Base-by-base conservation (phyloP, 2,888 invertebrate species). In the Nemotelus nigrinus region DNA sequence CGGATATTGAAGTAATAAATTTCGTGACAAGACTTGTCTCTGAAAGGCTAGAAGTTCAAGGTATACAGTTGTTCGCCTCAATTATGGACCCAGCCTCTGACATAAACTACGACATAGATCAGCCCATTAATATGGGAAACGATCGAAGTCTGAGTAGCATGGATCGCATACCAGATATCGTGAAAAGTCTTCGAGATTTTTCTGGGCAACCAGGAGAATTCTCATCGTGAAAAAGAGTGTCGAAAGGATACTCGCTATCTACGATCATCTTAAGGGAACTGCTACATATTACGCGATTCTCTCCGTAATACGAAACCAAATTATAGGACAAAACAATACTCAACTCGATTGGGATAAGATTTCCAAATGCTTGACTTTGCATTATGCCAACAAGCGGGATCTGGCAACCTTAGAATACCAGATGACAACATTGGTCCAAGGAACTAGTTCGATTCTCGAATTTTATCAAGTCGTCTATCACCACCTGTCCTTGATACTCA, bases 401-500 rank as follows among this genome's bases (percentile, higher is more conserved):
- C 55, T 79, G 7, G 77, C 65, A 45, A 79, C 77, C 2, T 8
- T 50, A 6, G 53, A 50, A 50, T 79, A 78, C 53, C 78, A 80
- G 60, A 80, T 79, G 78, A 80, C 76, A 50, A 75, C 75, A 5
- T n/a, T 80, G 3, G 64, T 78, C 10, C 79, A 81, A 77, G 75
- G 78, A 3, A 77, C 64, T 25, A 82, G 41, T n/a, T n/a, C n/a
- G n/a, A n/a, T n/a, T n/a, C n/a, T n/a, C n/a, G n/a, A n/a, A n/a
- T n/a, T n/a, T n/a, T n/a, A n/a, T n/a, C 78, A 81, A 58, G 50
- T 55, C 6, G 81, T 82, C 0, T 81, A 81, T 47, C 53, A 79
- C 1, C 80, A 82, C 41, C 67, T 80, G 2, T 81, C 82, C 6
- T 60, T 81, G 3, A 81, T 82, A 3, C 25, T 82, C 39, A 82